Conservation (phyloP, 2,888 invertebrate species). For the Oxycera nigricornis region DNA sequence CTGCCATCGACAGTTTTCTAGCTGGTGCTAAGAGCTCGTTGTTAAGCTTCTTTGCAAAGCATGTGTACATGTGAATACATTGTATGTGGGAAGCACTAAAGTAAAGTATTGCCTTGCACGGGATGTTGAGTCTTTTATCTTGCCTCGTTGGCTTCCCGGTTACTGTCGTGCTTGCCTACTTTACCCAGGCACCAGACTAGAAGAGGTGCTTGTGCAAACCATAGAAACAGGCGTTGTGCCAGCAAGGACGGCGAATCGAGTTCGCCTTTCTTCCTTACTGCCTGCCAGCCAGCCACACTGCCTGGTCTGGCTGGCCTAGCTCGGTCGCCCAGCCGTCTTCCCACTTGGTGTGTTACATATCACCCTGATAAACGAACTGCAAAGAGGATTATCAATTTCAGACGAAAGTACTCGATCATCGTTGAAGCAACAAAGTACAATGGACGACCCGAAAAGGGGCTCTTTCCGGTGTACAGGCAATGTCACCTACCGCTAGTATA, state of each 20-base stretch:
- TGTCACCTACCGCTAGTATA: background rate
- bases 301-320: background rate
- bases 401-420: conserved; percentile 40
- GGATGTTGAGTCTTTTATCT: conserved; percentile 26
- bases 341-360: background rate
- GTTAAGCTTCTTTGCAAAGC: conserved; percentile 8
- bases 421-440: conserved; percentile 35
- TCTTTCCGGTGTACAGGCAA: background rate
- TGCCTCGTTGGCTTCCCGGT: background rate
- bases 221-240: conserved; percentile 14
- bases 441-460: conserved; percentile 18
- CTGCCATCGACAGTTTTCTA: conserved; percentile 29
- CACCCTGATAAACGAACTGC: conserved; percentile 25
- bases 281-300: background rate
- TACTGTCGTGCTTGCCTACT: conserved; percentile 13
- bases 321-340: background rate
- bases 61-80: conserved; percentile 5
- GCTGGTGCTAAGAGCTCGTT: background rate
- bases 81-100: conserved; percentile 24
- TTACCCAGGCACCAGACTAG: conserved; percentile 18
- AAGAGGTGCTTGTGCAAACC: conserved; percentile 7
- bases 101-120: conserved; percentile 15
- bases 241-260: conserved; percentile 20
- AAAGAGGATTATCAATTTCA: conserved; percentile 40
- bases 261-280: background rate